These are phyloP conservation scores for Volucella zonaria DNA, from an alignment of 2,888 invertebrate genomes.

Conservation along the genomic window DNA sequence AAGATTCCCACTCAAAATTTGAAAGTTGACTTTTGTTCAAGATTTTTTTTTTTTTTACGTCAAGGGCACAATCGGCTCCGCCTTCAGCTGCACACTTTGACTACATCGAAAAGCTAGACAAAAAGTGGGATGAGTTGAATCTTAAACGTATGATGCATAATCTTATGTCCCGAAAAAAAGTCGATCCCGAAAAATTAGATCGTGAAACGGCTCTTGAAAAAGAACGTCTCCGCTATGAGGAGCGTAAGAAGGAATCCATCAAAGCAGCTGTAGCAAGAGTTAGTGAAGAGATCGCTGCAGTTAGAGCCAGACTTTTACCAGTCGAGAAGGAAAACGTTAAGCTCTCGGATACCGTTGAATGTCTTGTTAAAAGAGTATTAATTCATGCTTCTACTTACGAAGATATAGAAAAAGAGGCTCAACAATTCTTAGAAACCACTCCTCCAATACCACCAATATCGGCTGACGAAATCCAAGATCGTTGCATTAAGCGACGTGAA, in stretches of 20 bases:
- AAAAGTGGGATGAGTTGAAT: conserved; percentile 86
- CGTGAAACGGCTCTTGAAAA: conserved; percentile 86
- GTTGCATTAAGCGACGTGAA: conserved; percentile 79
- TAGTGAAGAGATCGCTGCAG: conserved; percentile 79
- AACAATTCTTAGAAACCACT: conserved; percentile 74
- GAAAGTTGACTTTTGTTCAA: not conserved
- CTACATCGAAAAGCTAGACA: conserved; percentile 81
- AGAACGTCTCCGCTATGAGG: conserved; percentile 85
- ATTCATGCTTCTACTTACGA: conserved; percentile 75
- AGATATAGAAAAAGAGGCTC: conserved; percentile 75
- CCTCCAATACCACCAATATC: conserved; percentile 77
- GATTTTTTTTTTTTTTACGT: not conserved
- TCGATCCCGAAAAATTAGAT: conserved; percentile 82
- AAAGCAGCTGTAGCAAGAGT: conserved; percentile 76
- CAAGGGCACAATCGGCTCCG: conserved; percentile 75
- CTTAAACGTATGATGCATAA: conserved; percentile 85
- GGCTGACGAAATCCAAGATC: conserved; percentile 79
- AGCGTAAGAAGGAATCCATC: conserved; percentile 79
- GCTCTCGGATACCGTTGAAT: conserved; percentile 79
- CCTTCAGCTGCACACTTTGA: conserved; percentile 71
- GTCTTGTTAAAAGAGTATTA: conserved; percentile 76
- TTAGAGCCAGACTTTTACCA: conserved; percentile 81
- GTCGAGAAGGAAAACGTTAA: conserved; percentile 82
- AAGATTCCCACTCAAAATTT: conserved; percentile 29
- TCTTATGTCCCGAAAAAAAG: conserved; percentile 81